Conservation (phyloP, 53 echinoderm and acorn worm species). For the Holothuria scabra region DNA sequence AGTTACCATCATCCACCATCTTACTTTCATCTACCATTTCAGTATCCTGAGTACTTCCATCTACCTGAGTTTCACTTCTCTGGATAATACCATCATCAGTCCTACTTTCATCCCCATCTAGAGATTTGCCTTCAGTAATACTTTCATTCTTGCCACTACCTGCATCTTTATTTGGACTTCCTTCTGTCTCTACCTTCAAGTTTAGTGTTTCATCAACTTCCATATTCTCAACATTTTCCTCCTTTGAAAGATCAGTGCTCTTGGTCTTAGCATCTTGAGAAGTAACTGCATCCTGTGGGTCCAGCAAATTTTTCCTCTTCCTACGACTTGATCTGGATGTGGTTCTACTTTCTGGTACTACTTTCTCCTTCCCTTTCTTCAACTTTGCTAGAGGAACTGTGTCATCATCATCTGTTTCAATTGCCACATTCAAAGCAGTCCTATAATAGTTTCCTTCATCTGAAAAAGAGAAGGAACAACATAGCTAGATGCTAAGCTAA, state of each 20-base stretch:
- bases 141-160: too few relatives aligned
- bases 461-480: neutral
- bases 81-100: neutral
- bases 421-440: slow-evolving; percentile 19
- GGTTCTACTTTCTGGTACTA: neutral
- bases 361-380: slow-evolving; percentile 30
- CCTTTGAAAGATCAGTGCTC: neutral
- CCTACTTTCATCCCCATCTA: too few relatives aligned
- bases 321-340: neutral
- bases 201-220: neutral
- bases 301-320: neutral
- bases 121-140: too few relatives aligned
- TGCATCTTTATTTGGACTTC: too few relatives aligned
- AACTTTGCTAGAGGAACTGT: slow-evolving; percentile 23
- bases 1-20: neutral
- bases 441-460: slow-evolving; percentile 35
- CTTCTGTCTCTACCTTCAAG: neutral
- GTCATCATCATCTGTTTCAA: slow-evolving; percentile 44
- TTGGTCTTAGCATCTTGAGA: neutral
- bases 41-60: slow-evolving; percentile 13
- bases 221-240: slow-evolving; percentile 20
- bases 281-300: too few relatives aligned
- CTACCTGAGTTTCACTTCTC: slow-evolving; percentile 4
- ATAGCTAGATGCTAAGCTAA: too few relatives aligned
- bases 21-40: neutral